phyloP scores from a whole-genome alignment of 2,113 vertebrate species.

The Eptatretus burgeri region DNA sequence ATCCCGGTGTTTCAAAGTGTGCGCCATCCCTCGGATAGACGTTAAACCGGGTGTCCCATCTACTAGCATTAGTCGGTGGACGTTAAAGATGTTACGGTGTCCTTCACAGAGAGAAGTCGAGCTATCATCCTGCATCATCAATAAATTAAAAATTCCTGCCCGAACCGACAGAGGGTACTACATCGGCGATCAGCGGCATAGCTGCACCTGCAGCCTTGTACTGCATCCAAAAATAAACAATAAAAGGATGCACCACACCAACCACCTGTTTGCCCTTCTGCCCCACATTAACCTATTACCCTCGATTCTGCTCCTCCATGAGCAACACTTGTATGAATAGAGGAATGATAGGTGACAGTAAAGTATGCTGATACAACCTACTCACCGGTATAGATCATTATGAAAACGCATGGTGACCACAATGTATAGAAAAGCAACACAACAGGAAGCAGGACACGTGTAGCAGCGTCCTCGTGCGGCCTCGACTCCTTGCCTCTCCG shows the following conservation, averaged over 20 bases:
- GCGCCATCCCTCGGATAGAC: too few species aligned
- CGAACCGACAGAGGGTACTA: too few species aligned
- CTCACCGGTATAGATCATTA: conserved; percentile 2
- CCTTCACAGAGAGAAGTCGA: too few species aligned
- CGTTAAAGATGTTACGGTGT: too few species aligned
- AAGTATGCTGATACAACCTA: neutral
- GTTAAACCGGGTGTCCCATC: too few species aligned
- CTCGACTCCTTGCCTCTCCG: neutral
- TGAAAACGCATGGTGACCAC: neutral
- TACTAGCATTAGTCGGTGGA: too few species aligned
- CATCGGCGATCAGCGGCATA: neutral
- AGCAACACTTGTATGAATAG: too few species aligned
- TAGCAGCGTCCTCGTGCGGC: neutral
- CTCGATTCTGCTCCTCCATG: neutral
- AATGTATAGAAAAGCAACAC: neutral
- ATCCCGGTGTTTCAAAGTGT: too few species aligned
- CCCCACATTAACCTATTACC: neutral
- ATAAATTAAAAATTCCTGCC: too few species aligned
- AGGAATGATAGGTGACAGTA: neutral
- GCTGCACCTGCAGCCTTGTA: neutral
- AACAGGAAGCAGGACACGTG: neutral
- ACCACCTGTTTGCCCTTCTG: neutral
- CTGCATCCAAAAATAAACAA: neutral
- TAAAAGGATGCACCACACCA: neutral
- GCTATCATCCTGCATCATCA: too few species aligned